Base-by-base conservation (phyloP, 2,113 vertebrate genomes). In the Rhea americana region DNA sequence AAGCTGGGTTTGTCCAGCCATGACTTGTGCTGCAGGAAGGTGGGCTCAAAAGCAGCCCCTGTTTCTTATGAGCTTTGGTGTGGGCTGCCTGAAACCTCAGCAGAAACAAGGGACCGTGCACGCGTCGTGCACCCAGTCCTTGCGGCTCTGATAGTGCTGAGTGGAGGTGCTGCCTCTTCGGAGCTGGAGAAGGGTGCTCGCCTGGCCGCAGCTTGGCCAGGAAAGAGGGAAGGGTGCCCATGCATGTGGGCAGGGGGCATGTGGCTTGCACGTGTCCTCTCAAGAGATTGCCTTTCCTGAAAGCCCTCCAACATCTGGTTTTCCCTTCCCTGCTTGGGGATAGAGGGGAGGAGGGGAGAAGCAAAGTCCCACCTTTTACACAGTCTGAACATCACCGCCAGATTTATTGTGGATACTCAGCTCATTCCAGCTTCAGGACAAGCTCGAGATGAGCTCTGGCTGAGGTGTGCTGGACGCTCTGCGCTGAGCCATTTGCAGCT, bases 321-420 rank as follows among this genome's bases (percentile, higher is more conserved):
- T 53, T 95, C 88, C 93, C 88, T 88, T 94, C 86, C 91, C 90
- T 85, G 88, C 88, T 77, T 63, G 14, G 13, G 91, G 89, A 84
- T 91, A 41, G 71, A 95, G 72, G 59, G 83, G 84, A 93, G 92
- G 88, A 91, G 88, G 92, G 89, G 91, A 95, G 53, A 91, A 95
- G 84, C 84, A 84, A 94, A 90, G 89, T 90, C 91, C 93, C 90
- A 96, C 90, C 91, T 96, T 96, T 94, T 94, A 90, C 94, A 85
- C 58, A 73, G 86, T 63, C 93, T 90, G 90, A 95, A 89, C 93
- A 95, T 94, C 0, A 11, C 75, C 81, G 70, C 12, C 35, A 9
- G 93, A 94, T 95, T 87, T 94, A 84, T 90, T 81, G 88, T 2
- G 0, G 47, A 53, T 61, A 62, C 71, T 90, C 66, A 58, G 90